These are phyloP conservation scores for Chinchilla lanigera DNA, from an alignment of 2,113 vertebrate species.

Conservation along the genomic window DNA sequence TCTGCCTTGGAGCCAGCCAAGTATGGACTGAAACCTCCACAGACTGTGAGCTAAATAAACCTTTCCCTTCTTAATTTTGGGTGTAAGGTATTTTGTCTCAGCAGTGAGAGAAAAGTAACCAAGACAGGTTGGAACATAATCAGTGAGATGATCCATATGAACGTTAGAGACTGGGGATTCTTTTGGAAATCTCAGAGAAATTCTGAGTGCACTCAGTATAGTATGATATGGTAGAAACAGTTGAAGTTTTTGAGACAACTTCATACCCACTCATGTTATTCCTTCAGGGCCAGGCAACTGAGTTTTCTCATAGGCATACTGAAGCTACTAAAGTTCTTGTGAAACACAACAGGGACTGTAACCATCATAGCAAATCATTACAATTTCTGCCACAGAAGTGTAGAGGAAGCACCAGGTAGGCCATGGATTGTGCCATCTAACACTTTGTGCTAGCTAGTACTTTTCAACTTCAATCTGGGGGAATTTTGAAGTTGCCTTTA, in stretches of 20 bases:
- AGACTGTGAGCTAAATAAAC: too few relatives aligned
- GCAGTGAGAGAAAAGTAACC: too few relatives aligned
- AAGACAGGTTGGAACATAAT: background rate
- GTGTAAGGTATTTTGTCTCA: too few relatives aligned
- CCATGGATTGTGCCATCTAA: background rate
- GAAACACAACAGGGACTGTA: background rate
- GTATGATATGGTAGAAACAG: background rate
- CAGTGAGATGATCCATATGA: background rate
- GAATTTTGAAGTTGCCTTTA: background rate
- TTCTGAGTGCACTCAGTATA: background rate
- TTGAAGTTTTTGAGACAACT: background rate
- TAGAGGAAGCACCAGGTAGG: background rate
- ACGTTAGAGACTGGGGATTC: background rate
- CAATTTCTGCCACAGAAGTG: background rate
- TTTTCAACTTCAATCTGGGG: background rate
- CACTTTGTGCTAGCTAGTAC: background rate
- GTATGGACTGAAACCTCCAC: too few relatives aligned
- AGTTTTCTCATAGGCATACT: background rate
- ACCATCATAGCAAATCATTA: background rate
- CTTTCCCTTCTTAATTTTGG: too few relatives aligned
- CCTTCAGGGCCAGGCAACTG: background rate
- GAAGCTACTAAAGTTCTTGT: background rate
- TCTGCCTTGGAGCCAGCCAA: too few relatives aligned
- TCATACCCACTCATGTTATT: background rate
- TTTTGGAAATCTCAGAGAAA: background rate